These are phyloP conservation scores for Geotrypetes seraphini DNA, from an alignment of 2,797 vertebrate species.

Conservation along the genomic window DNA sequence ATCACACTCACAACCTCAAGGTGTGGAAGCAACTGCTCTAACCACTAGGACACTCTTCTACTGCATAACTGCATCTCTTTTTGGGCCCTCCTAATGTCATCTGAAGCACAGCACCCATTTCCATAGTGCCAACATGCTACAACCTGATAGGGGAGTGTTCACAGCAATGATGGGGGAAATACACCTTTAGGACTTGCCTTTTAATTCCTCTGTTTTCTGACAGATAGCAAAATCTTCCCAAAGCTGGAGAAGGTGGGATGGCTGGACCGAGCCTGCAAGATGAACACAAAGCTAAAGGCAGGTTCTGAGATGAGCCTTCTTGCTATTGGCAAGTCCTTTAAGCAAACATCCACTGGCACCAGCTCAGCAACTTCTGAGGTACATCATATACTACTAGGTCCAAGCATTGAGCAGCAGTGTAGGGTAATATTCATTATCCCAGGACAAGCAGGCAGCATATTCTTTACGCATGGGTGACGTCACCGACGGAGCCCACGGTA, in stretches of 20 bases:
- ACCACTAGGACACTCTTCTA: too few relatives aligned
- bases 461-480: too few relatives aligned
- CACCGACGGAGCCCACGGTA: too few relatives aligned
- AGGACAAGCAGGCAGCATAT: too few relatives aligned
- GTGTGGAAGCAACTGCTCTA: too few relatives aligned
- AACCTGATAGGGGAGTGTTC: rapidly evolving
- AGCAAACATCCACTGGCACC: conserved; percentile 54
- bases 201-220: neutral
- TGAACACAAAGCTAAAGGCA: conserved; percentile 41
- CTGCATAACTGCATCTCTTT: too few relatives aligned
- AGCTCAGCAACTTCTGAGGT: conserved; percentile 56
- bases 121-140: too few relatives aligned
- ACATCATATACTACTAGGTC: neutral
- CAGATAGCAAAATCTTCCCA: conserved; percentile 29
- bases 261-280: conserved; percentile 47
- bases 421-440: rapidly evolving
- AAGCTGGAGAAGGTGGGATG: conserved; percentile 52
- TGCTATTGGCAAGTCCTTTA: conserved; percentile 41
- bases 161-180: neutral
- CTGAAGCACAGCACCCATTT: too few relatives aligned
- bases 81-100: too few relatives aligned
- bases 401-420: rapidly evolving
- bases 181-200: neutral
- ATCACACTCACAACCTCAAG: too few relatives aligned
- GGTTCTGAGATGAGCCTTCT: conserved; percentile 68